Percentiles rank a stretch among this genome's conserved stretches.
Conservation (phyloP, 2,888 invertebrate genomes). For the Girardia tigrina region DNA sequence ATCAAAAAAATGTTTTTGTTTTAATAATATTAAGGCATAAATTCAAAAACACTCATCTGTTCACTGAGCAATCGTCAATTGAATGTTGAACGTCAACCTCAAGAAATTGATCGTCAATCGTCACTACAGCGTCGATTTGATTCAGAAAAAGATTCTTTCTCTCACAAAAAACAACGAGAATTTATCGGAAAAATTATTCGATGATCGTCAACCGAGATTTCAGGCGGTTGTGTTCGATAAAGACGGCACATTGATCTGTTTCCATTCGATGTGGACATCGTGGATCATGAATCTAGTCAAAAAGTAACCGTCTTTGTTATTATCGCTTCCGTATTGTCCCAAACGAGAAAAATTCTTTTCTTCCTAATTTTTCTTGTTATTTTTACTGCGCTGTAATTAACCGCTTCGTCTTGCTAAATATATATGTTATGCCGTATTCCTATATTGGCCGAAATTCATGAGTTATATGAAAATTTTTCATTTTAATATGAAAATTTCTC, state of each 20-base stretch:
- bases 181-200: constrained; percentile 26
- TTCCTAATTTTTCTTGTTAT: too few species aligned
- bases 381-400: not conserved
- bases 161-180: not conserved
- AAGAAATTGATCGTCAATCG: not conserved
- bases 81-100: not conserved
- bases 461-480: too few species aligned
- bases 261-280: constrained; percentile 52
- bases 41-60: too few species aligned
- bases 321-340: too few species aligned
- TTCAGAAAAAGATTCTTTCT: not conserved
- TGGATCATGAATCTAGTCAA: constrained; percentile 47
- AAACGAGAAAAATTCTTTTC: too few species aligned
- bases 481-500: too few species aligned
- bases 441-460: too few species aligned
- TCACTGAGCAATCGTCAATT: too few species aligned
- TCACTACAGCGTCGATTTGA: not conserved
- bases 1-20: too few species aligned
- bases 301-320: constrained; percentile 41
- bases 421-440: too few species aligned
- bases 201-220: constrained; percentile 20
- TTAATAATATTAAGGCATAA: too few species aligned
- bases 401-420: too few species aligned
- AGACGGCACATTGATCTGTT: constrained; percentile 52
- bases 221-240: constrained; percentile 52